Evolutionary conservation across 2,888 invertebrate genomes (phyloP).

Genomic region (Cybosia mesomella): DNA sequence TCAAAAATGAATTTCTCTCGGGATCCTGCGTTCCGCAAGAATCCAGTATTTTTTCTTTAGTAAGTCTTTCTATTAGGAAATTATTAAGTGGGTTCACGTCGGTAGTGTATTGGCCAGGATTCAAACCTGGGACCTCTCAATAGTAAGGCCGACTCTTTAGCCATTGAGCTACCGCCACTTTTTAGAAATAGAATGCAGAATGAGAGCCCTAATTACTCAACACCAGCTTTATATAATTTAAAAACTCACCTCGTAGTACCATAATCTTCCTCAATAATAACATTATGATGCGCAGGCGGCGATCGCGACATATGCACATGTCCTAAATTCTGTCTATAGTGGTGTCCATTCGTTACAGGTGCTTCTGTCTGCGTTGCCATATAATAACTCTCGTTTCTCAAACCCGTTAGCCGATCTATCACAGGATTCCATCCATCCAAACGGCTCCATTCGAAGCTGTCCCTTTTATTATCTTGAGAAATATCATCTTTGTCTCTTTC

Average conservation of each 20-base stretch:
- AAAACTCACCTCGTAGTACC: constrained; percentile 69
- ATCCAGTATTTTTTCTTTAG: too few relatives aligned
- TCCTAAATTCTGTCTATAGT: constrained; percentile 72
- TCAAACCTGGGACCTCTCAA: too few relatives aligned
- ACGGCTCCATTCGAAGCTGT: constrained; percentile 87
- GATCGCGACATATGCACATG: constrained; percentile 81
- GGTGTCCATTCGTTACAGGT: constrained; percentile 84
- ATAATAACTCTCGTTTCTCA: constrained; percentile 97
- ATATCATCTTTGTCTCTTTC: constrained; percentile 82
- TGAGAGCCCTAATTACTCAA: neutral
- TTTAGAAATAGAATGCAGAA: neutral
- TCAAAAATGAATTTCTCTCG: too few relatives aligned
- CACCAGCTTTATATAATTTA: neutral
- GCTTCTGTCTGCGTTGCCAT: constrained; percentile 91
- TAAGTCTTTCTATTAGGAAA: too few relatives aligned
- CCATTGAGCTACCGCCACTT: neutral
- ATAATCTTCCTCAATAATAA: constrained; percentile 89
- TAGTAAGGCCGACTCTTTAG: neutral
- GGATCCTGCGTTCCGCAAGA: too few relatives aligned
- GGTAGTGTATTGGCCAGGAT: too few relatives aligned
- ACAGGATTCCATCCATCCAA: constrained; percentile 94
- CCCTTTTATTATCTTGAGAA: constrained; percentile 81
- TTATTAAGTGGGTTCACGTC: too few relatives aligned
- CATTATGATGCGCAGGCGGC: constrained; percentile 85
- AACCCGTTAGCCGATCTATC: constrained; percentile 93